Evolutionary conservation across 2,888 invertebrate species (phyloP).

Genomic region (Pimpla rufipes): DNA sequence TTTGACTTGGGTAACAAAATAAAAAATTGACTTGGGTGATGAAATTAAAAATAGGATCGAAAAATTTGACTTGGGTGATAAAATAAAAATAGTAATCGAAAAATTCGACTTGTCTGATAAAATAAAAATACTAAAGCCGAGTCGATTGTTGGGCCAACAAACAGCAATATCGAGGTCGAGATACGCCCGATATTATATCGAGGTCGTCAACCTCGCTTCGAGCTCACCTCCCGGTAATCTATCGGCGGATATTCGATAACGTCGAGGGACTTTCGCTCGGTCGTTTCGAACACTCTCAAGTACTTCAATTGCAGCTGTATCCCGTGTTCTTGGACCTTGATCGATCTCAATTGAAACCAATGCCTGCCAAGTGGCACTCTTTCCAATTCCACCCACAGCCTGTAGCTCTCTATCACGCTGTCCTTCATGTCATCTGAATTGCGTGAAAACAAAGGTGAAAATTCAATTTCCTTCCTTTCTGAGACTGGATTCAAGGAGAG

Average conservation of each 20-base stretch:
- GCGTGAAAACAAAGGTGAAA: not conserved
- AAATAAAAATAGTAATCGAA: too few relatives aligned
- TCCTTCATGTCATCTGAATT: slow-evolving; percentile 67
- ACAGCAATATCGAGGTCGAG: not conserved
- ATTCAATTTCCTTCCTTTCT: not conserved
- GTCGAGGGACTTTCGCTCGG: slow-evolving; percentile 57
- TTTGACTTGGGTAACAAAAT: too few relatives aligned
- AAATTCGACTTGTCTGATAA: too few relatives aligned
- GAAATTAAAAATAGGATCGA: too few relatives aligned
- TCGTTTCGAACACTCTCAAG: slow-evolving; percentile 71
- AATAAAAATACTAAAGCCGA: too few relatives aligned
- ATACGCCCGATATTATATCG: not conserved
- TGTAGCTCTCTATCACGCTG: slow-evolving; percentile 68
- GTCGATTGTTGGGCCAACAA: slow-evolving; percentile 1
- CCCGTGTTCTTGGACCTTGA: slow-evolving; percentile 72
- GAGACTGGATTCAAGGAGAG: not conserved
- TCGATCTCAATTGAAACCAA: slow-evolving; percentile 78
- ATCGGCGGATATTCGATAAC: slow-evolving; percentile 68
- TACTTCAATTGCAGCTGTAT: slow-evolving; percentile 74
- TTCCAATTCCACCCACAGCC: slow-evolving; percentile 76
- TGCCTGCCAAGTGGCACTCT: slow-evolving; percentile 77
- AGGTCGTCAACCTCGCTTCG: not conserved
- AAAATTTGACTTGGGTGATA: too few relatives aligned
- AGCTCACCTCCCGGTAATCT: slow-evolving; percentile 74
- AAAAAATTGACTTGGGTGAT: too few relatives aligned